phyloP scores from a whole-genome alignment of 2,113 vertebrate genomes.

The Otolemur garnettii region DNA sequence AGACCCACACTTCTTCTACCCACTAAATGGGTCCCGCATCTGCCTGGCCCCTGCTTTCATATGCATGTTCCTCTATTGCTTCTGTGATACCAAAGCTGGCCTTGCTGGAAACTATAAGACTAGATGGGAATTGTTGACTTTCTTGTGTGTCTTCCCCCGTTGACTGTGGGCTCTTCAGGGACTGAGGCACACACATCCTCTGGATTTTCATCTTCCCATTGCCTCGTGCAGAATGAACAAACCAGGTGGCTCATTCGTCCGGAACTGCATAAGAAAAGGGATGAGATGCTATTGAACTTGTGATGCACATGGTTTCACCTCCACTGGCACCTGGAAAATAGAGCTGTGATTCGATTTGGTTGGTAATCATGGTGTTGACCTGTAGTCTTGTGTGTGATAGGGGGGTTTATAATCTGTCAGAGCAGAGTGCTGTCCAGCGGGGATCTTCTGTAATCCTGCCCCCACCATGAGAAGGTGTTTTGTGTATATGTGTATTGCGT shows the following conservation, averaged over 20 bases:
- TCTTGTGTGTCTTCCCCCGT: neutral
- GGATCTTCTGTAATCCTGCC: neutral
- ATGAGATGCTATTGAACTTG: neutral
- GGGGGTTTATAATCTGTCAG: neutral
- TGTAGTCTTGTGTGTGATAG: too few relatives aligned
- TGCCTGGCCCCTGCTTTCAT: neutral
- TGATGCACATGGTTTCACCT: accelerated
- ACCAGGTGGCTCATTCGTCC: neutral
- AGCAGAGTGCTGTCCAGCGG: accelerated
- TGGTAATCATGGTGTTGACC: accelerated
- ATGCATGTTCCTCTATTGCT: accelerated
- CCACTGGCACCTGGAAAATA: neutral
- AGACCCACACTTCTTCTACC: accelerated
- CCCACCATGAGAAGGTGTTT: accelerated
- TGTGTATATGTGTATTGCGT: accelerated
- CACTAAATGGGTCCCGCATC: accelerated
- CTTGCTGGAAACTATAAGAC: accelerated
- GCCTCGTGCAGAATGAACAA: neutral
- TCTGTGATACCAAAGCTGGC: too few relatives aligned
- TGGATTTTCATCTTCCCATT: neutral
- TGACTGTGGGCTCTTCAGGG: neutral
- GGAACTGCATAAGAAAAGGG: neutral
- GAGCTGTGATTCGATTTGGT: accelerated
- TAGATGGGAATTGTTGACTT: neutral
- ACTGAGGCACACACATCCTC: accelerated